These are phyloP conservation scores for Brachypteracias leptosomus DNA, from an alignment of 2,113 vertebrate genomes.

Conservation along the genomic window DNA sequence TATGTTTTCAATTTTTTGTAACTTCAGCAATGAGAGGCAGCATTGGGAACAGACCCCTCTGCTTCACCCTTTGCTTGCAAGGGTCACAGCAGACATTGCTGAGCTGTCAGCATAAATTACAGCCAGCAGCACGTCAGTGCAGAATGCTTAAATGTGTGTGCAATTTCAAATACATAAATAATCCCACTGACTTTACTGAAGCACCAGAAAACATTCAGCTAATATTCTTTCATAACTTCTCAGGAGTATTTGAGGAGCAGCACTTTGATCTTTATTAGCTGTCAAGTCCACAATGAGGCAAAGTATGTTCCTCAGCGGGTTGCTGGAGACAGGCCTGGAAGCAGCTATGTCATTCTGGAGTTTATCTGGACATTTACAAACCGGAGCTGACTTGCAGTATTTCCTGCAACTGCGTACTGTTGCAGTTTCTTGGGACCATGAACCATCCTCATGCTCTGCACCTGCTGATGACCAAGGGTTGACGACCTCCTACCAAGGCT, in stretches of 20 bases:
- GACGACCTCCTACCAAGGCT: rapidly evolving
- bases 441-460: not conserved
- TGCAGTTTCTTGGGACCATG: not conserved
- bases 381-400: not conserved
- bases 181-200: not conserved
- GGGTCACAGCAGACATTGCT: not conserved
- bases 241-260: not conserved
- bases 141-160: not conserved
- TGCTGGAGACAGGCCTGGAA: not conserved
- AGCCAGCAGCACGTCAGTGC: not conserved
- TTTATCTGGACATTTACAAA: not conserved
- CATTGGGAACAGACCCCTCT: not conserved
- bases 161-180: conserved; percentile 22
- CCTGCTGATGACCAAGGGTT: not conserved
- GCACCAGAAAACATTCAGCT: not conserved
- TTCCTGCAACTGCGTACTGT: not conserved
- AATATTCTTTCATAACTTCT: not conserved
- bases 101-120: not conserved
- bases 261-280: conserved; percentile 43
- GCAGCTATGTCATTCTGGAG: not conserved
- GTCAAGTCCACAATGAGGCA: not conserved
- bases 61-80: not conserved
- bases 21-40: not conserved
- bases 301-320: not conserved
- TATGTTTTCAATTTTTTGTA: conserved; percentile 25